Conservation (phyloP, 2,888 invertebrate species). For the Orthosia incerta region DNA sequence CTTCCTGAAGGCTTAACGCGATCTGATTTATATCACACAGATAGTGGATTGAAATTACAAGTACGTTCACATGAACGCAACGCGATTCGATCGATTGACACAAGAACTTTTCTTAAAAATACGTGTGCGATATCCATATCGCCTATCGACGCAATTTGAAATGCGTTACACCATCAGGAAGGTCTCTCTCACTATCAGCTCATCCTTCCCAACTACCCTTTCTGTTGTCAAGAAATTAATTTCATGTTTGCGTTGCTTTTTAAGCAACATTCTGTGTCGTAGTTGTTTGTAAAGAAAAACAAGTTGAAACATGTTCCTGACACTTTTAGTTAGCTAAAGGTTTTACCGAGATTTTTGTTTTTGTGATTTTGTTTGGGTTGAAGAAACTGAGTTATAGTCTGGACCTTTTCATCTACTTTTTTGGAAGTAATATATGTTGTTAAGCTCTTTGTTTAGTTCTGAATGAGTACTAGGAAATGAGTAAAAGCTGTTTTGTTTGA, state of each 20-base stretch:
- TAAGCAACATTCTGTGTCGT: not conserved
- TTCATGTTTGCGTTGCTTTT: constrained; percentile 15
- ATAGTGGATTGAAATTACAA: too few species aligned
- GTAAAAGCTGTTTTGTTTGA: not conserved
- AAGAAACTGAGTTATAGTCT: constrained; percentile 23
- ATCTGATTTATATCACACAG: too few species aligned
- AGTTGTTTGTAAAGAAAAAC: not conserved
- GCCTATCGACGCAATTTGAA: too few species aligned
- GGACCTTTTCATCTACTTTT: constrained; percentile 13
- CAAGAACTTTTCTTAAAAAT: too few species aligned
- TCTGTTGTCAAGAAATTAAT: constrained; percentile 24
- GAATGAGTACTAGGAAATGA: not conserved
- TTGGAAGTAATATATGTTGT: constrained; percentile 21
- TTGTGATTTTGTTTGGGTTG: constrained; percentile 32
- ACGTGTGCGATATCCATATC: too few species aligned
- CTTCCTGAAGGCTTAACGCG: too few species aligned
- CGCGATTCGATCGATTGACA: too few species aligned
- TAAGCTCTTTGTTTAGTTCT: constrained; percentile 14
- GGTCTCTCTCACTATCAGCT: not conserved
- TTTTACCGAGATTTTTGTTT: constrained; percentile 14
- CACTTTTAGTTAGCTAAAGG: constrained; percentile 17
- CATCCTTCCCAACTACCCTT: not conserved
- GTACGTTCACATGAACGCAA: too few species aligned
- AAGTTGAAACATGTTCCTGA: not conserved
- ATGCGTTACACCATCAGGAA: too few species aligned